Base-by-base conservation (phyloP, 2,113 vertebrate genomes). In the Pyrgilauda ruficollis region DNA sequence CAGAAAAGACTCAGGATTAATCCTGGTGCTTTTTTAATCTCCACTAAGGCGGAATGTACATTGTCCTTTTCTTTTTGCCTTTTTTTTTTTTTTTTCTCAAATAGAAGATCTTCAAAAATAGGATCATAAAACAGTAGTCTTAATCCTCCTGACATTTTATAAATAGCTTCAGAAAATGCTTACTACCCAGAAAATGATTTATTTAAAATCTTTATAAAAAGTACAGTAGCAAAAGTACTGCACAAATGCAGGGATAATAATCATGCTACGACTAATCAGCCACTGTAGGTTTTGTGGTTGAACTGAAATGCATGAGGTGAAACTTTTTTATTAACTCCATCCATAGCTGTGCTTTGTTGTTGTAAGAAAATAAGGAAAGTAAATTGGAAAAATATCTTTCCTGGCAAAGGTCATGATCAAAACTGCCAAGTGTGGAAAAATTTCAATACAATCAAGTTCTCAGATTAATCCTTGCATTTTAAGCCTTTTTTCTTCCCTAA, bases 391-490 rank as follows among this genome's bases (percentile, higher is more conserved):
- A 95, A 93, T 90, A 75, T 24, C 73, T 92, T 78, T 87, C 44
- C 44, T 89, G 1, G 3, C 41, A 94, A 95, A 94, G 83, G 86
- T 94, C 77, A 82, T 0, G 2, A 75, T 93, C 59, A 90, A 89
- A 95, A 88, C 55, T n/a, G 70, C 72, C 39, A 67, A 86, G 44
- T 41, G 67, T 53, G 52, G 61, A 84, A 94, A 84, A 86, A 72
- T 47, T 89, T 90, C 69, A 89, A 43, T 88, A 69, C 62, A 72
- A 39, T 96, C 68, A 78, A 81, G 43, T 72, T 84, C 56, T 89
- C 49, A 55, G 90, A 92, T 90, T 92, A 93, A 87, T 96, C 79
- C 62, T 84, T 97, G 93, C 35, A 74, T 94, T 94, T 94, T 87
- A 73, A 82, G n/a, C n/a, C 82, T 90, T 93, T 91, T 96, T 95